Evolutionary conservation across 2,797 vertebrate genomes (phyloP), one percentile per base, ranked within the genome.

Genomic region (Oreonectes daqikongensis): DNA sequence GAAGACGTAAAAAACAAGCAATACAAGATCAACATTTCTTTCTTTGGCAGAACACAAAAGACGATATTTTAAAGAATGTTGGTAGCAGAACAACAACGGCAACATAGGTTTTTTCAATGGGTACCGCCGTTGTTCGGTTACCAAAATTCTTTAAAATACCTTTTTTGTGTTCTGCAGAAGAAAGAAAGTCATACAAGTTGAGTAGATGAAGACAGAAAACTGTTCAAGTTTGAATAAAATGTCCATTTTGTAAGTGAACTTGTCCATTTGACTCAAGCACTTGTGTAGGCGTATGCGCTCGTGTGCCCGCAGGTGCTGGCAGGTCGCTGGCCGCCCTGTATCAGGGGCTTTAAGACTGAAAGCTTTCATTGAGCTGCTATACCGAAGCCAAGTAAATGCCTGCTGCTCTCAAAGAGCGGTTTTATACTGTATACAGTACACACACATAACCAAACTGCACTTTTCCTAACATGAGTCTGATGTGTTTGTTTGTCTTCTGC

Each of bases 321-420:
- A 64, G 60, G 55, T 69, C 44, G 66, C 7, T 38, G 69, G 70
- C 76, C 69, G 60, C 72, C 73, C 64, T 61, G 44, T 72, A 53
- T 70, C 75, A 68, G 52, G 52, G 71, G 59, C 60, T 50, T 46
- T 50, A 65, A 42, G 35, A 72, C 52, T 84, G 77, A 85, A 84
- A 79, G 83, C 69, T 48, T 59, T 77, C 72, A 82, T 80, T 84
- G 75, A 84, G 67, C 42, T 38, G 48, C 66, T 26, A n/a, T n/a
- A 44, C 28, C 32, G 55, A 71, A 40, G 72, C 71, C 64, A 75
- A 77, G 73, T 44, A 79, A 68, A 72, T 20, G 68, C 53, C 63
- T 69, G 40, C 44, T 35, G 0, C 53, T 86, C 81, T 86, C 88
- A 83, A 88, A 86, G 73, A 86, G 83, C 2, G 42, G 52, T 79